phyloP scores from a whole-genome alignment of 2,113 vertebrate genomes.

The Albula glossodonta region DNA sequence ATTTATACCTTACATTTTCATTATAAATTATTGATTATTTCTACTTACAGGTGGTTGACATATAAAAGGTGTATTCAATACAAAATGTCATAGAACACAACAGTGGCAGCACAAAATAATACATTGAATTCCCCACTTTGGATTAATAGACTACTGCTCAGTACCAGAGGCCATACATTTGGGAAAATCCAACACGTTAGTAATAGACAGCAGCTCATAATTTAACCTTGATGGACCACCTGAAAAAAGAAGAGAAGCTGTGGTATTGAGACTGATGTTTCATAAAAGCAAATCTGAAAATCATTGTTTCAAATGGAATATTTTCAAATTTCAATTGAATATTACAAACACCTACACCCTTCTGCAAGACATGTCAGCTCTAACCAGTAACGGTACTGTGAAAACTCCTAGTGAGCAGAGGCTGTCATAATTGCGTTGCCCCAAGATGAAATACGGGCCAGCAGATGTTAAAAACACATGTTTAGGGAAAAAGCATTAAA shows the following conservation, averaged over 20 bases:
- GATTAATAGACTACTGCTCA: neutral
- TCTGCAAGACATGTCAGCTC: neutral
- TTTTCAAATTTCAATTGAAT: neutral
- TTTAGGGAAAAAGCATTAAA: neutral
- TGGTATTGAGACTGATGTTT: neutral
- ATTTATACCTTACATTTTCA: no score
- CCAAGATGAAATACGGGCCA: conserved; percentile 19
- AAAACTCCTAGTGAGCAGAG: conserved; percentile 9
- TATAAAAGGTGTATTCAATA: neutral
- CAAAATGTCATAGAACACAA: neutral
- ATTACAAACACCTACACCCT: conserved; percentile 21
- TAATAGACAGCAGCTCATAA: neutral
- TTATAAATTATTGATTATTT: neutral
- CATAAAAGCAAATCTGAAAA: conserved; percentile 24
- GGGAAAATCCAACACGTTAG: neutral
- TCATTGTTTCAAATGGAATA: neutral
- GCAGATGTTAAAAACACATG: neutral
- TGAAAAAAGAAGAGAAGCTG: conserved; percentile 5
- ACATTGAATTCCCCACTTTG: neutral
- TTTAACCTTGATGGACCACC: neutral
- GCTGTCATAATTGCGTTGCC: neutral
- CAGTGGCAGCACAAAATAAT: neutral
- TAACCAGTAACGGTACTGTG: neutral
- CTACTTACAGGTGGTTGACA: neutral
- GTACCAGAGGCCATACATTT: neutral